These are phyloP conservation scores for Mythimna ferrago DNA, from an alignment of 2,888 invertebrate species.

Conservation along the genomic window DNA sequence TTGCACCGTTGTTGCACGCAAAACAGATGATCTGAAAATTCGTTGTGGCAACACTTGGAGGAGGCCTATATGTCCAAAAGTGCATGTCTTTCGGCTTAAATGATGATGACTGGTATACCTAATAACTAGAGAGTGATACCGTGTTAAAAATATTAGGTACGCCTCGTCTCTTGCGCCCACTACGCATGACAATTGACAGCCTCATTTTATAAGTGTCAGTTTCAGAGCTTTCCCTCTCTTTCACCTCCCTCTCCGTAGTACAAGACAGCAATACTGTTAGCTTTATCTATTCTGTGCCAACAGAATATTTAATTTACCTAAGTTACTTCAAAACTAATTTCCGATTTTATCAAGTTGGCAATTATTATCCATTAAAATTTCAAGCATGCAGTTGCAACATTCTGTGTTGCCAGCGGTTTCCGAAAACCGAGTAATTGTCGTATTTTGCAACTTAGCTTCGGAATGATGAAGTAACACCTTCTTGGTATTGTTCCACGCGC, in stretches of 20 bases:
- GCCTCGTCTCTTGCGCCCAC: too few species aligned
- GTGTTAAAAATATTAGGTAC: too few species aligned
- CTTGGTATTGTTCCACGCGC: too few species aligned
- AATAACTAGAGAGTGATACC: too few species aligned
- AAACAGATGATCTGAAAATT: too few species aligned
- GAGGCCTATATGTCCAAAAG: too few species aligned
- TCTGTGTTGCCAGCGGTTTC: slow-evolving; percentile 34
- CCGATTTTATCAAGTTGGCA: slow-evolving; percentile 38
- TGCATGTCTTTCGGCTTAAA: too few species aligned
- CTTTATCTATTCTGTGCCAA: background rate
- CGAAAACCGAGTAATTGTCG: slow-evolving; percentile 45
- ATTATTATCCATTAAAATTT: slow-evolving; percentile 46
- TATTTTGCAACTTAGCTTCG: slow-evolving; percentile 45
- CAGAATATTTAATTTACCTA: background rate
- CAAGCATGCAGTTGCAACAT: slow-evolving; percentile 42
- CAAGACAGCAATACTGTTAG: background rate
- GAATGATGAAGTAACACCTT: slow-evolving; percentile 21
- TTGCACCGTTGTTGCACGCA: too few species aligned
- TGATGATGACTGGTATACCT: too few species aligned
- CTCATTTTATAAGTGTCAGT: background rate
- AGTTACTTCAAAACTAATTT: slow-evolving; percentile 20
- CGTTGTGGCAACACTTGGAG: too few species aligned
- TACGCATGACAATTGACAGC: background rate
- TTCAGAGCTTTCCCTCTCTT: too few species aligned
- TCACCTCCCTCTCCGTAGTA: background rate